Percentiles rank a stretch among this genome's conserved stretches.
Evolutionary conservation across 2,888 invertebrate genomes (phyloP).

Genomic region (Drosophila yooni): DNA sequence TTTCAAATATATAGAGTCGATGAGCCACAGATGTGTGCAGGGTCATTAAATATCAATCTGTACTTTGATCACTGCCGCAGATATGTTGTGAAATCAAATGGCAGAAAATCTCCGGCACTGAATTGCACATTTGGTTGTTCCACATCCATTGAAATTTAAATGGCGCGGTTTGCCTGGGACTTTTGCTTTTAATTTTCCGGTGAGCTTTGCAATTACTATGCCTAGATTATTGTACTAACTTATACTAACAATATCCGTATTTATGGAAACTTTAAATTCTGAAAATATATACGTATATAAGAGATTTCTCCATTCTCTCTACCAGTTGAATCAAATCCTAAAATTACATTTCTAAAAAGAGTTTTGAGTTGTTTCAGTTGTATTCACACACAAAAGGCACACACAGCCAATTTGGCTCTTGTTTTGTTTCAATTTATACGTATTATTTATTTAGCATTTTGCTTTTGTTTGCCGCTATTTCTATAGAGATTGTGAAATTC

Average conservation of each 20-base stretch:
- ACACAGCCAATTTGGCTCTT: constrained; percentile 34
- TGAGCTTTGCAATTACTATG: background rate
- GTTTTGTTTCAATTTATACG: constrained; percentile 51
- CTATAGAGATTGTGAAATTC: constrained; percentile 22
- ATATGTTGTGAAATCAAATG: background rate
- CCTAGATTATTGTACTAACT: background rate
- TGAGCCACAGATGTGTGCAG: background rate
- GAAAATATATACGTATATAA: background rate
- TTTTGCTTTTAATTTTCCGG: background rate
- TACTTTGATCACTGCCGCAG: background rate
- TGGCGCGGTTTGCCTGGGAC: constrained; percentile 4
- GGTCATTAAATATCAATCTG: constrained; percentile 43
- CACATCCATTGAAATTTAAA: constrained; percentile 40
- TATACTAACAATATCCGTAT: background rate
- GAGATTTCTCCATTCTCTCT: background rate
- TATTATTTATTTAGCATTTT: constrained; percentile 58
- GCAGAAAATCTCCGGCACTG: constrained; percentile 2
- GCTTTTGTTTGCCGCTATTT: constrained; percentile 37
- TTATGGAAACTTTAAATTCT: background rate
- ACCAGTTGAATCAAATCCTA: background rate
- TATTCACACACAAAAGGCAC: background rate
- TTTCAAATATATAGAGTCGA: background rate
- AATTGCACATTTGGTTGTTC: constrained; percentile 9
- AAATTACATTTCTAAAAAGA: background rate
- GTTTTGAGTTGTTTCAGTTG: background rate